Evolutionary conservation across 1,140 invertebrate species (phyloP).

Genomic region (Dendrolimus kikuchii): DNA sequence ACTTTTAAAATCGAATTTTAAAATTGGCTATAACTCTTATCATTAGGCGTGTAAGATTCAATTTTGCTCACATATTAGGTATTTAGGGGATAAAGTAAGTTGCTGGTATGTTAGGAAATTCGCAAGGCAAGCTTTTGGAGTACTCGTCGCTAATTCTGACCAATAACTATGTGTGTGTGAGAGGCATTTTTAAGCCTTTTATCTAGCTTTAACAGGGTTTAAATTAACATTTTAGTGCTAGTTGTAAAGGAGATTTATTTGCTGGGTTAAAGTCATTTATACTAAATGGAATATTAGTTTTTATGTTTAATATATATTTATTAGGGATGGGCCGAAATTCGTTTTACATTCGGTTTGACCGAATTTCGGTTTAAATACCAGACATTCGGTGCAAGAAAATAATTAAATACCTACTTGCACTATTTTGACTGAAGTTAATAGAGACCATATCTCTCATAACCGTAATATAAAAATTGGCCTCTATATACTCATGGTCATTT

Average conservation of each 20-base stretch:
- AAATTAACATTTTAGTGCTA: background rate
- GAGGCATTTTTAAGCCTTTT: slow-evolving; percentile 26
- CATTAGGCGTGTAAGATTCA: slow-evolving; percentile 25
- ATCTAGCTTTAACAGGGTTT: slow-evolving; percentile 8
- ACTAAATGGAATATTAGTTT: too few species aligned
- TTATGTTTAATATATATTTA: too few species aligned
- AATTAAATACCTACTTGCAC: too few species aligned
- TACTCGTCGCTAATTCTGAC: slow-evolving; percentile 33
- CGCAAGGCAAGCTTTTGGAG: slow-evolving; percentile 31
- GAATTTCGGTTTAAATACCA: too few species aligned
- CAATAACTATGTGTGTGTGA: slow-evolving; percentile 26
- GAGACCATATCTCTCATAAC: too few species aligned
- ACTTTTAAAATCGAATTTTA: slow-evolving; percentile 24
- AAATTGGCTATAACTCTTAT: slow-evolving; percentile 21
- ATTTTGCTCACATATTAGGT: slow-evolving; percentile 22
- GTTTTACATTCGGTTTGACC: too few species aligned
- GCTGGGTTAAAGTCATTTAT: too few species aligned
- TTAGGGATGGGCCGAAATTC: too few species aligned
- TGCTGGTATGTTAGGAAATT: slow-evolving; percentile 26
- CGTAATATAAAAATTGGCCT: too few species aligned
- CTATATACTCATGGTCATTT: too few species aligned
- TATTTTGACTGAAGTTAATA: too few species aligned
- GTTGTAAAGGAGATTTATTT: background rate
- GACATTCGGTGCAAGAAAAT: too few species aligned
- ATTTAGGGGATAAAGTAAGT: slow-evolving; percentile 8